These are phyloP conservation scores for Eugnorisma glareosa DNA, from an alignment of 2,888 invertebrate species.

Conservation along the genomic window DNA sequence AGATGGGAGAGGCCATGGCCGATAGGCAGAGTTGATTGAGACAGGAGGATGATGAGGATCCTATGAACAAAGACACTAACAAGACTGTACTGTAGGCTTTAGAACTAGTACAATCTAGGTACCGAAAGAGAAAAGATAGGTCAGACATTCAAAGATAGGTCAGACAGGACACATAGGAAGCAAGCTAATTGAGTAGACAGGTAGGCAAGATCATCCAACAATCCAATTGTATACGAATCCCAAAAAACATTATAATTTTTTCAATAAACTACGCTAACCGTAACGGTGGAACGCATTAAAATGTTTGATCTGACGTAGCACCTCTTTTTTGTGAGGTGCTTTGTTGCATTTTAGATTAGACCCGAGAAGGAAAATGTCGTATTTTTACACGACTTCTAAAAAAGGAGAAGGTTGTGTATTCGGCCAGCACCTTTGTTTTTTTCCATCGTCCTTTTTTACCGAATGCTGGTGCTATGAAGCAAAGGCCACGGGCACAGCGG, in stretches of 20 bases:
- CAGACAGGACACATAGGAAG: too few species aligned
- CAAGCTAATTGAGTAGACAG: neutral
- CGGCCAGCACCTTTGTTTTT: neutral
- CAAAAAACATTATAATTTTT: slow-evolving; percentile 14
- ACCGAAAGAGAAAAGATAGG: neutral
- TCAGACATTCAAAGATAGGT: neutral
- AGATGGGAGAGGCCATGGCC: neutral
- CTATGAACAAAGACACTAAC: neutral
- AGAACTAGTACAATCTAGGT: neutral
- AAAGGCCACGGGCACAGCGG: neutral
- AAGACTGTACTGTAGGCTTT: neutral
- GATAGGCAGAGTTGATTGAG: neutral
- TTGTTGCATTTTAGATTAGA: neutral
- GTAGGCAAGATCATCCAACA: slow-evolving; percentile 3
- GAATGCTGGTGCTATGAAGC: neutral
- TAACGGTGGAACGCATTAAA: neutral
- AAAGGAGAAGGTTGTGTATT: neutral
- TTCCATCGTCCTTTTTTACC: neutral
- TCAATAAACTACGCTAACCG: neutral
- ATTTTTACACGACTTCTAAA: neutral
- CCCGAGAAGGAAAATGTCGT: neutral
- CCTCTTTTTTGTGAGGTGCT: neutral
- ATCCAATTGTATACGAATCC: neutral
- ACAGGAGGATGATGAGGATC: neutral
- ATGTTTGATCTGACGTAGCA: slow-evolving; percentile 4